phyloP scores from a whole-genome alignment of 2,888 invertebrate genomes.

The Limnephilus marmoratus region DNA sequence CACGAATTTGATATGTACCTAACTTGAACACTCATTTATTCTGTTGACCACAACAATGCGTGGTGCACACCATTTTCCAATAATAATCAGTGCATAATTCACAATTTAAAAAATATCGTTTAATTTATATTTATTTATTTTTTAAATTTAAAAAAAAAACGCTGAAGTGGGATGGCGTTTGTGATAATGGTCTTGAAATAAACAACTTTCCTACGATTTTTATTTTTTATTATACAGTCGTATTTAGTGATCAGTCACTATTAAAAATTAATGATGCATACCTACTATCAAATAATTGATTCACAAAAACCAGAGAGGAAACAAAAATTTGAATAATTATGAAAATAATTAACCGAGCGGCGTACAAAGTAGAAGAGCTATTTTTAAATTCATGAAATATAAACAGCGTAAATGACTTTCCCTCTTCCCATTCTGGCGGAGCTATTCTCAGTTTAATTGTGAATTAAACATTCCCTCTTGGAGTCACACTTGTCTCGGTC shows the following conservation, averaged over 20 bases:
- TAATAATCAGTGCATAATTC: no score
- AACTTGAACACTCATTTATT: no score
- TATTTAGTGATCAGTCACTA: background rate
- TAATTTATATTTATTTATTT: no score
- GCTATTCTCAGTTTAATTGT: constrained; percentile 46
- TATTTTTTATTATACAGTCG: no score
- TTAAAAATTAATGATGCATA: background rate
- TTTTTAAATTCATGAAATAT: constrained; percentile 49
- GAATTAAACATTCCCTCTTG: constrained; percentile 40
- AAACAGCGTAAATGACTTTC: constrained; percentile 49
- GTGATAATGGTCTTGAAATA: no score
- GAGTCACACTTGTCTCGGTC: constrained; percentile 6
- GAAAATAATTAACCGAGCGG: background rate
- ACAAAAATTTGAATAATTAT: constrained; percentile 3
- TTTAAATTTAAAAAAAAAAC: no score
- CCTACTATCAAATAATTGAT: background rate
- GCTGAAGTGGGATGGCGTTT: no score
- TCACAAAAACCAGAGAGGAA: background rate
- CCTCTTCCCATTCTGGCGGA: constrained; percentile 23
- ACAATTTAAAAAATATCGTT: no score
- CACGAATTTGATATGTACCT: no score
- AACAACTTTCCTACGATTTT: no score
- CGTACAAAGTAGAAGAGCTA: constrained; percentile 39
- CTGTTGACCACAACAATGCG: no score
- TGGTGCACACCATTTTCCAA: no score